Conservation (phyloP, 2,113 vertebrate species). For the Stegostoma tigrinum region DNA sequence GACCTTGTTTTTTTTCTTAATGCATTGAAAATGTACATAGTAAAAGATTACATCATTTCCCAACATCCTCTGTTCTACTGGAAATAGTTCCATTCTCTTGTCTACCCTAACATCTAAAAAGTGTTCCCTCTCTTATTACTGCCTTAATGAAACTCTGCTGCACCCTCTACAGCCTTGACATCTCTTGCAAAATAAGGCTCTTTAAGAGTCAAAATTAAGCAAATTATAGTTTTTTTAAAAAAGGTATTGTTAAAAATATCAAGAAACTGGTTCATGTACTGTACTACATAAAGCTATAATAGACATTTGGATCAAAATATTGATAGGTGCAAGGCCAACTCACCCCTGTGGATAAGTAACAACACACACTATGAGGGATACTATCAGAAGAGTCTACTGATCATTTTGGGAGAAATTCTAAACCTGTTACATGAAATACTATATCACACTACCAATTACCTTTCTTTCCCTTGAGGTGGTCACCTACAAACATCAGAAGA, state of each 20-base stretch:
- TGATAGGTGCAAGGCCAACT: not conserved
- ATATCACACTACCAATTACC: conserved; percentile 33
- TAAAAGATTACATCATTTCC: not conserved
- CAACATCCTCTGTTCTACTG: not conserved
- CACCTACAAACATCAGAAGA: conserved; percentile 35
- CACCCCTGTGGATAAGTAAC: not conserved
- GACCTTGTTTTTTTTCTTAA: not conserved
- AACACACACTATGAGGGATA: not conserved
- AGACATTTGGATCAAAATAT: not conserved
- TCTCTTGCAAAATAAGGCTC: not conserved
- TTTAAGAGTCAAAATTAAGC: not conserved
- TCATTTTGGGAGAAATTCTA: conserved; percentile 20
- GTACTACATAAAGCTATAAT: not conserved
- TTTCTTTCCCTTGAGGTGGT: conserved; percentile 36
- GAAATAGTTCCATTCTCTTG: not conserved
- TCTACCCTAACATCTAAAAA: not conserved
- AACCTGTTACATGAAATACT: conserved; percentile 27
- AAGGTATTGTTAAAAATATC: not conserved
- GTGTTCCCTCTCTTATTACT: not conserved
- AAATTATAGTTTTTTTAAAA: not conserved
- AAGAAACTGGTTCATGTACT: not conserved
- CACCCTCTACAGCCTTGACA: no score
- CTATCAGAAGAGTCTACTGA: not conserved
- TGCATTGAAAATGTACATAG: no score
- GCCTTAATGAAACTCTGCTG: not conserved